phyloP scores from a whole-genome alignment of 2,113 vertebrate species.

The Regulus satrapa region DNA sequence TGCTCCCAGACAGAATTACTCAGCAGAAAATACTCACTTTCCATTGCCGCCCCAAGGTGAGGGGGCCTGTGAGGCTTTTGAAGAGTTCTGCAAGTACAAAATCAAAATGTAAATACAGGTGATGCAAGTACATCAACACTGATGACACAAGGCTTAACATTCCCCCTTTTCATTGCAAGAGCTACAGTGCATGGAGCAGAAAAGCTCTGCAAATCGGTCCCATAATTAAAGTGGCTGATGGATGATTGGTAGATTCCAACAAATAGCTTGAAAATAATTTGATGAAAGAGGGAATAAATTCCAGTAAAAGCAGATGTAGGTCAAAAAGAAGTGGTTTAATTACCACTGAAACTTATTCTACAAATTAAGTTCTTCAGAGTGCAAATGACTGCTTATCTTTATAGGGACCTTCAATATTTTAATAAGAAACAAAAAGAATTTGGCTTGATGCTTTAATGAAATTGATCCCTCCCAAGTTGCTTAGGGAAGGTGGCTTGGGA shows the following conservation, averaged over 20 bases:
- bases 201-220: not conserved
- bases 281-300: slow-evolving; percentile 58
- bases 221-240: slow-evolving; percentile 44
- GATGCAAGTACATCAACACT: slow-evolving; percentile 47
- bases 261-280: slow-evolving; percentile 62
- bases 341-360: slow-evolving; percentile 63
- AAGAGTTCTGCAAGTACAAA: slow-evolving; percentile 86
- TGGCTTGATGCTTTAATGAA: not conserved
- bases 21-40: slow-evolving; percentile 85
- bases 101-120: slow-evolving; percentile 58
- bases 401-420: slow-evolving; percentile 20
- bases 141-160: slow-evolving; percentile 43
- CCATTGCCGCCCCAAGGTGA: slow-evolving; percentile 94
- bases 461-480: not conserved
- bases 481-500: not conserved
- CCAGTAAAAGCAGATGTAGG: slow-evolving; percentile 61
- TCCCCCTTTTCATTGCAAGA: not conserved
- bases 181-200: not conserved
- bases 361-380: slow-evolving; percentile 36
- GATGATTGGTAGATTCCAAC: slow-evolving; percentile 58
- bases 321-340: slow-evolving; percentile 62
- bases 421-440: not conserved
- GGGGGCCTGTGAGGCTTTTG: slow-evolving; percentile 90
- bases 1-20: slow-evolving; percentile 56
- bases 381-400: slow-evolving; percentile 45